A percentile compares a stretch with the other conserved stretches of the same genome.
Conservation (phyloP, 1,140 invertebrate genomes). For the Mercenaria mercenaria region DNA sequence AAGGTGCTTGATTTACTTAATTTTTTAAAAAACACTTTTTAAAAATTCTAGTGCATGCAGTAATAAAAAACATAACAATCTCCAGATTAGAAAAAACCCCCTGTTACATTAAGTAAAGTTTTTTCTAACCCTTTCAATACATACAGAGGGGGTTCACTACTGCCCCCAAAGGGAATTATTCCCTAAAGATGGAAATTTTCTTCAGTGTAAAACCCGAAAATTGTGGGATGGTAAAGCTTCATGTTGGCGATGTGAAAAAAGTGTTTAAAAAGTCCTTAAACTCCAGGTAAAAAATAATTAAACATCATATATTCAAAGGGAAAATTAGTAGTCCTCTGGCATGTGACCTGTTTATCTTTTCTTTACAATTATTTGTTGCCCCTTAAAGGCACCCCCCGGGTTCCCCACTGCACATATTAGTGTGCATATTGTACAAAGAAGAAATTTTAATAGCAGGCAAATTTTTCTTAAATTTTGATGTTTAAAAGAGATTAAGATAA, state of each 20-base stretch:
- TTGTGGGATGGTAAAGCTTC: slow-evolving; percentile 1
- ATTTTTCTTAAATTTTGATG: too few species aligned
- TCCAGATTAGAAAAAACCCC: not conserved
- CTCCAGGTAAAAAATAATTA: slow-evolving; percentile 19
- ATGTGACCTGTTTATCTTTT: too few species aligned
- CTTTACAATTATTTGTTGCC: too few species aligned
- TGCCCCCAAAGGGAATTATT: slow-evolving; percentile 33
- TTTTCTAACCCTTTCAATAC: not conserved
- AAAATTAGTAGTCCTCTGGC: too few species aligned
- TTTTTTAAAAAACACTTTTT: slow-evolving; percentile 30
- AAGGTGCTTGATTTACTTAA: not conserved
- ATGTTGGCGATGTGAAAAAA: slow-evolving; percentile 32
- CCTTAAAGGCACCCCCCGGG: too few species aligned
- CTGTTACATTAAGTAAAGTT: slow-evolving; percentile 14
- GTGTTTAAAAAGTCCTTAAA: not conserved
- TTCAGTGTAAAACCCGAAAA: slow-evolving; percentile 31
- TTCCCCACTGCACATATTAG: too few species aligned
- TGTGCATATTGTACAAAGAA: too few species aligned
- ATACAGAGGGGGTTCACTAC: slow-evolving; percentile 16
- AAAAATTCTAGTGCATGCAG: slow-evolving; percentile 24
- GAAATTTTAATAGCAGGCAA: too few species aligned
- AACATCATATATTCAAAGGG: too few species aligned
- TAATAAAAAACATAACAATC: slow-evolving; percentile 25
- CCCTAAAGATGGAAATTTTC: not conserved
- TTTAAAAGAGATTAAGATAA: too few species aligned